A percentile compares a stretch with the other conserved stretches of the same genome.
Conservation (phyloP, 1,140 invertebrate species). For the Meloidogyne hapla region DNA sequence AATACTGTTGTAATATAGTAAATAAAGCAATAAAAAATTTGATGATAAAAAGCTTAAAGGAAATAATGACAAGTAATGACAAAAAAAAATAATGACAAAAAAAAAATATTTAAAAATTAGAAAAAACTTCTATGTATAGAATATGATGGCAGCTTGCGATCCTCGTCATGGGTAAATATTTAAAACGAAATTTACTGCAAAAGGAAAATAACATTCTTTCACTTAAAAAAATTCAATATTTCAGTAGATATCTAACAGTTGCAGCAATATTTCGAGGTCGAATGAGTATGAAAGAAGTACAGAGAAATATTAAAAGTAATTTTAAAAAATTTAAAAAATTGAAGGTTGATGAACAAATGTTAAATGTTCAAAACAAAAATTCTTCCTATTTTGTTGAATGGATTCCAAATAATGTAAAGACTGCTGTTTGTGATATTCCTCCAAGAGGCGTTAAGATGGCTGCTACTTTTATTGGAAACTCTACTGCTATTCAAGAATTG, state of each 20-base stretch:
- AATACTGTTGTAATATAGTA: too few relatives aligned
- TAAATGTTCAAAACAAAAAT: slow-evolving; percentile 71
- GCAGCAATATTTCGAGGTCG: slow-evolving; percentile 87
- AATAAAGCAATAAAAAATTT: too few relatives aligned
- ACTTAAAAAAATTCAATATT: background rate
- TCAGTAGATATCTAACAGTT: slow-evolving; percentile 82
- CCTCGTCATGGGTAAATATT: slow-evolving; percentile 74
- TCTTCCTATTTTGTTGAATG: slow-evolving; percentile 71
- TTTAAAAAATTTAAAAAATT: slow-evolving; percentile 68
- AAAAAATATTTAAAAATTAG: too few relatives aligned
- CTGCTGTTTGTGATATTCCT: slow-evolving; percentile 70
- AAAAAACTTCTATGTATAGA: slow-evolving; percentile 51
- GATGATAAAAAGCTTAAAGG: too few relatives aligned
- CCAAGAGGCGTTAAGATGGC: slow-evolving; percentile 68
- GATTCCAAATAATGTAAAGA: slow-evolving; percentile 73
- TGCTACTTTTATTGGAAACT: slow-evolving; percentile 67
- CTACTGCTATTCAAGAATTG: slow-evolving; percentile 75
- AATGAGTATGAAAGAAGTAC: slow-evolving; percentile 72
- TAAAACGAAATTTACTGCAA: too few relatives aligned
- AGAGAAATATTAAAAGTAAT: slow-evolving; percentile 71
- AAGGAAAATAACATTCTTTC: too few relatives aligned
- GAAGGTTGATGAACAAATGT: slow-evolving; percentile 72
- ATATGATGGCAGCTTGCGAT: slow-evolving; percentile 89
- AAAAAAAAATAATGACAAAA: too few relatives aligned
- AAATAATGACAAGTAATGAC: too few relatives aligned